Evolutionary conservation across 2,797 vertebrate genomes (phyloP).

Genomic region (Hafferia zeledoni): DNA sequence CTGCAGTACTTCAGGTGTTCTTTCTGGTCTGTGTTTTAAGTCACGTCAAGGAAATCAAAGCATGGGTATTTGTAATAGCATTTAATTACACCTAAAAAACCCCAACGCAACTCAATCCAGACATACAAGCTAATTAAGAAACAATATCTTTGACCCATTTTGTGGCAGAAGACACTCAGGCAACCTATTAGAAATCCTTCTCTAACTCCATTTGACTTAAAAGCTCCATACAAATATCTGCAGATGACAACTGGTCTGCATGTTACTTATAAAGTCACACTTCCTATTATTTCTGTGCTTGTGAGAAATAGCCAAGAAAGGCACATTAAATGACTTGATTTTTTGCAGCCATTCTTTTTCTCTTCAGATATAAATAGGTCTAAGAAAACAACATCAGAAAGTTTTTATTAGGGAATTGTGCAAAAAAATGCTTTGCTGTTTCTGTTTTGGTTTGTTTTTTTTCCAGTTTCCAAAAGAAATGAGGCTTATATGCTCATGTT

Average conservation of each 20-base stretch:
- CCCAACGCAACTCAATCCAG: neutral
- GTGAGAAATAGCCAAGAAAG: neutral
- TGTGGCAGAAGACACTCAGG: neutral
- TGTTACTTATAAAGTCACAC: neutral
- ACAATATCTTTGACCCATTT: neutral
- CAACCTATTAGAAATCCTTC: neutral
- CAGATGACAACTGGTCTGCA: neutral
- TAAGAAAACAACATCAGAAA: conserved; percentile 39
- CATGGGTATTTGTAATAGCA: neutral
- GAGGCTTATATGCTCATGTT: conserved; percentile 31
- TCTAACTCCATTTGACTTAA: neutral
- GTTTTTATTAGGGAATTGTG: conserved; percentile 42
- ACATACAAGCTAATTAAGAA: neutral
- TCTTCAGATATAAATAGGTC: conserved; percentile 47
- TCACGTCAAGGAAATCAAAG: neutral
- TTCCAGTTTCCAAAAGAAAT: conserved; percentile 42
- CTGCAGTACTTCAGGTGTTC: neutral
- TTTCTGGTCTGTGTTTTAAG: neutral
- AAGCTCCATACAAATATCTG: neutral
- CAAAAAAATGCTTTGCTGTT: conserved; percentile 21
- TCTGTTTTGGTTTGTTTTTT: neutral
- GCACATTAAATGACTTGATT: conserved; percentile 40
- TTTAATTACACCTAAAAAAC: neutral
- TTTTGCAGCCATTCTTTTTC: conserved; percentile 58
- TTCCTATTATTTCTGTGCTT: conserved; percentile 14